Conservation (phyloP, 2,113 vertebrate genomes). For the Amphilophus citrinellus region DNA sequence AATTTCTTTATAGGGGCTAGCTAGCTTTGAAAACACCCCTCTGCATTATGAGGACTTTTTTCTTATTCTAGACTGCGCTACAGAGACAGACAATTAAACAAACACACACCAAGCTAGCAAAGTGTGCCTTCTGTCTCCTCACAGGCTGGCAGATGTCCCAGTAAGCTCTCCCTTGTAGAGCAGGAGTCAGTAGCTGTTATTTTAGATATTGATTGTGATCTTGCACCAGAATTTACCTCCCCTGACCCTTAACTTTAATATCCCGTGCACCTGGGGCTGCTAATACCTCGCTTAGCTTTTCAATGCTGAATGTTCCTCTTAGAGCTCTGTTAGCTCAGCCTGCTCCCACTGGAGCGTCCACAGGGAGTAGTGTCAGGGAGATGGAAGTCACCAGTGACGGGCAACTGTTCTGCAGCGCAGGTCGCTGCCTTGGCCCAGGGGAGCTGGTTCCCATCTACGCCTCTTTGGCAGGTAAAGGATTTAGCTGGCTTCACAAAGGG, state of each 20-base stretch:
- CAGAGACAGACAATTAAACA: background rate
- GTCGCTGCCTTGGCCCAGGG: constrained; percentile 46
- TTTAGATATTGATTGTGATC: constrained; percentile 64
- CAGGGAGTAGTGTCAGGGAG: constrained; percentile 43
- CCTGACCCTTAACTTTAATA: constrained; percentile 50
- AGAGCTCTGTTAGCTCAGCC: constrained; percentile 28
- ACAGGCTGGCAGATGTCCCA: constrained; percentile 60
- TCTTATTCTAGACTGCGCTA: background rate
- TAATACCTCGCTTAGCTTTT: constrained; percentile 54
- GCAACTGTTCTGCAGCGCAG: constrained; percentile 36
- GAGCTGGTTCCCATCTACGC: constrained; percentile 62
- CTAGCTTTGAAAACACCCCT: background rate
- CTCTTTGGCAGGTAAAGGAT: constrained; percentile 67
- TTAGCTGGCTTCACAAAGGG: constrained; percentile 40
- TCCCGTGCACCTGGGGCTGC: constrained; percentile 37
- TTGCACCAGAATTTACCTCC: constrained; percentile 42
- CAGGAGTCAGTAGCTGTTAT: constrained; percentile 49
- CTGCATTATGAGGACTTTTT: background rate
- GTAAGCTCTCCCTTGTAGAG: constrained; percentile 32
- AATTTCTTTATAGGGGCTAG: background rate
- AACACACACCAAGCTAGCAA: constrained; percentile 1
- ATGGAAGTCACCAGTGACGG: constrained; percentile 53
- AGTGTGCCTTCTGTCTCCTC: constrained; percentile 33
- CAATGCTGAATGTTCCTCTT: constrained; percentile 27
- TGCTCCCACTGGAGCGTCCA: constrained; percentile 48